These are phyloP conservation scores for Rutilus rutilus DNA, from an alignment of 2,113 vertebrate genomes.

Conservation along the genomic window DNA sequence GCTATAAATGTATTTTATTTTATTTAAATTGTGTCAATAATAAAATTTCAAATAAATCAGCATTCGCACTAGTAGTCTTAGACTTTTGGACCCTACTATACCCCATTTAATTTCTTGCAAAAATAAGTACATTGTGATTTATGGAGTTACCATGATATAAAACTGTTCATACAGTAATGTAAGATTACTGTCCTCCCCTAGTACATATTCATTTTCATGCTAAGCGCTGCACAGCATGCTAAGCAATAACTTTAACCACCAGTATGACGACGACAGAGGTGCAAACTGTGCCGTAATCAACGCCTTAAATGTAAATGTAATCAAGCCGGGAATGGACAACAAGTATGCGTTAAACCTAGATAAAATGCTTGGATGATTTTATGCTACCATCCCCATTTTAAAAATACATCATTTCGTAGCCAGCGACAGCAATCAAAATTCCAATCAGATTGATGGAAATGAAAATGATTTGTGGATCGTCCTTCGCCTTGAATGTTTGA, in stretches of 20 bases:
- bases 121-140: neutral
- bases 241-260: neutral
- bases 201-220: neutral
- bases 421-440: conserved; percentile 9
- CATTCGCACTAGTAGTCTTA: neutral
- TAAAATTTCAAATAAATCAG: neutral
- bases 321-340: conserved; percentile 17
- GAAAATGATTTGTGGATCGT: conserved; percentile 3
- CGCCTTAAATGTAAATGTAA: conserved; percentile 34
- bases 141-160: neutral
- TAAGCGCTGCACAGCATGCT: neutral
- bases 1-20: too few relatives aligned
- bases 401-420: neutral
- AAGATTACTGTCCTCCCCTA: neutral
- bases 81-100: neutral
- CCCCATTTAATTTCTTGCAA: neutral
- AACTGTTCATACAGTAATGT: neutral
- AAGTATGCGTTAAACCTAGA: neutral
- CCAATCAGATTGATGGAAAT: conserved; percentile 22
- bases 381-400: neutral
- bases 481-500: neutral
- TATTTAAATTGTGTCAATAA: neutral
- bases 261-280: neutral
- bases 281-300: neutral
- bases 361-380: conserved; percentile 7